phyloP scores from a whole-genome alignment of 1,140 invertebrate genomes.

The Arctopsyche grandis region DNA sequence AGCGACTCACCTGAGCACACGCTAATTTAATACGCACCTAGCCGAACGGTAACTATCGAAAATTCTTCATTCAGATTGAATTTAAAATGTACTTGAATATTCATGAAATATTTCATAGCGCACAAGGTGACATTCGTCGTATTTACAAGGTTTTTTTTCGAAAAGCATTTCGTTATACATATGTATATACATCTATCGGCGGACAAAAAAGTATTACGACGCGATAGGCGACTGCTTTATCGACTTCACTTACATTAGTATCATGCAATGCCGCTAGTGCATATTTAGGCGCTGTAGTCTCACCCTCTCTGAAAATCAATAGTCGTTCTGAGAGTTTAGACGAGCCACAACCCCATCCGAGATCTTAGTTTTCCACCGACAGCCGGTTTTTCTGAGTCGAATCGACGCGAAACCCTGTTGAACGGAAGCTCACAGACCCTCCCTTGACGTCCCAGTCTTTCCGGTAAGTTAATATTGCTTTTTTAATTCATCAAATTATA shows the following conservation, averaged over 20 bases:
- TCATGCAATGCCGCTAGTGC: not conserved
- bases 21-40: no score
- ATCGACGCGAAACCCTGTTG: not conserved
- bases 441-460: not conserved
- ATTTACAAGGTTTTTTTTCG: no score
- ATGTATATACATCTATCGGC: not conserved
- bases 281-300: not conserved
- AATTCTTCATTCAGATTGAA: no score
- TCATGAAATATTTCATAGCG: not conserved
- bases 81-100: not conserved
- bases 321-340: not conserved
- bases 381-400: not conserved
- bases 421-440: not conserved
- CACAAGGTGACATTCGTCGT: no score
- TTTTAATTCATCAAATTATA: conserved; percentile 4
- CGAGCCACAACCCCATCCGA: conserved; percentile 2
- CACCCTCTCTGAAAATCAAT: conserved; percentile 35
- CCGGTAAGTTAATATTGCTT: not conserved
- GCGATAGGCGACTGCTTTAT: not conserved
- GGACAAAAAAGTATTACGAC: not conserved
- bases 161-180: no score
- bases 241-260: not conserved
- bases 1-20: no score
- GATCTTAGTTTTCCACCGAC: conserved; percentile 12
- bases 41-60: not conserved